Conservation (phyloP, 35 echinoderm and acorn worm genomes). For the Chiridota heheva region DNA sequence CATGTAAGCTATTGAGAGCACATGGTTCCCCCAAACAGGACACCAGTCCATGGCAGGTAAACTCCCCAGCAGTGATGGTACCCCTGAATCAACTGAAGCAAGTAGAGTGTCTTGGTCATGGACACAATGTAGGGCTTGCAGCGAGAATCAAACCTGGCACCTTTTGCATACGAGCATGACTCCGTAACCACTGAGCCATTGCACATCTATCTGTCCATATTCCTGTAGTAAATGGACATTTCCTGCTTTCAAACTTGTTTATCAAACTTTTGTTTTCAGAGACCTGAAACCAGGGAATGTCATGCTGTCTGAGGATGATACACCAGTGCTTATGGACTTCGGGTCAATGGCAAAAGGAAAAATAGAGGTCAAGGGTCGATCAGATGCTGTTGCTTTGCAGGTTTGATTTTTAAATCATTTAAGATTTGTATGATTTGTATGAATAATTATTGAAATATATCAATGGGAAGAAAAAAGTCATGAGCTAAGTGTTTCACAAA, state of each 20-base stretch:
- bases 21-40: no score
- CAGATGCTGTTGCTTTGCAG: conserved; percentile 85
- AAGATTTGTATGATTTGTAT: not conserved
- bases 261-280: conserved; percentile 22
- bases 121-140: no score
- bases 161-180: no score
- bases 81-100: no score
- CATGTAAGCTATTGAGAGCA: no score
- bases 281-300: conserved; percentile 92
- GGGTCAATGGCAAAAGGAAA: conserved; percentile 83
- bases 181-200: not conserved
- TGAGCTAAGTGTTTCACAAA: no score
- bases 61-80: no score
- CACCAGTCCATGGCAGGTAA: no score
- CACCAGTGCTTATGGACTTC: conserved; percentile 94
- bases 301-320: conserved; percentile 76
- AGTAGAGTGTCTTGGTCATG: no score
- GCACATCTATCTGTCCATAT: not conserved
- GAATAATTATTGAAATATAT: no score
- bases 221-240: not conserved
- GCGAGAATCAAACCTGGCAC: no score
- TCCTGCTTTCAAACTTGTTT: not conserved
- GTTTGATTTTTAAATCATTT: conserved; percentile 11
- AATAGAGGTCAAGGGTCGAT: conserved; percentile 83
- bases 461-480: no score